Evolutionary conservation across 2,113 vertebrate genomes (phyloP), one percentile per base, ranked within the genome.

Genomic region (Globicephala melas): DNA sequence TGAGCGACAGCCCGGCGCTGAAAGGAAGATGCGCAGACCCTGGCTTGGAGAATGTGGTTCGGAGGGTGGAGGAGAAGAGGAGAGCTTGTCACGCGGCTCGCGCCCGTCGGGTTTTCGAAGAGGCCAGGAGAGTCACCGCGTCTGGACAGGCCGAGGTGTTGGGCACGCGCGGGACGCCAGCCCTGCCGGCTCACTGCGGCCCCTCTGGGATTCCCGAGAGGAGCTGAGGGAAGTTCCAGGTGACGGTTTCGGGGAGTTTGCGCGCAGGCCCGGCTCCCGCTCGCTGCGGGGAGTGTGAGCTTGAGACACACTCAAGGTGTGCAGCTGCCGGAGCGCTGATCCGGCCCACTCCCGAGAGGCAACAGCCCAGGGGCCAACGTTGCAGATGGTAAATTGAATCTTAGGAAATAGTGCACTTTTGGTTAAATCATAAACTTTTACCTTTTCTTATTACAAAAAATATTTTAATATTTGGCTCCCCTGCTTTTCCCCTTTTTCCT

Each of bases 391-490:
- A 58, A 28, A 89, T 20, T 71, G 53, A 53, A n/a, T 83, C 50
- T 84, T 13, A 25, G 12, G n/a, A 87, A 79, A 73, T 36, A 50
- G 65, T 6, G 1, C 5, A 38, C 53, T 92, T 33, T 74, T 55
- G 38, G 63, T 47, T 14, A 93, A 84, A 62, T 63, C 7, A 28
- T 63, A 68, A 77, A 91, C 55, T 92, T 91, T 55, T 68, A 36
- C 53, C 36, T 96, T 88, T 58, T 92, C 60, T 94, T 86, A 85
- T 80, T 79, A 79, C 50, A 50, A 70, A 95, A 90, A 73, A 15
- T 68, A 50, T 53, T 65, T 41, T 76, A 62, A 68, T 55, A n/a
- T 36, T 47, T 71, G 50, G 33, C 18, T 62, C 12, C 20, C 3
- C 36, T n/a, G 23, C 11, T 26, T 63, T 17, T 47, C 4, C 6